Percentiles rank a stretch among this genome's conserved stretches.
phyloP scores from a whole-genome alignment of 2,113 vertebrate species.

The Apeltes quadracus region DNA sequence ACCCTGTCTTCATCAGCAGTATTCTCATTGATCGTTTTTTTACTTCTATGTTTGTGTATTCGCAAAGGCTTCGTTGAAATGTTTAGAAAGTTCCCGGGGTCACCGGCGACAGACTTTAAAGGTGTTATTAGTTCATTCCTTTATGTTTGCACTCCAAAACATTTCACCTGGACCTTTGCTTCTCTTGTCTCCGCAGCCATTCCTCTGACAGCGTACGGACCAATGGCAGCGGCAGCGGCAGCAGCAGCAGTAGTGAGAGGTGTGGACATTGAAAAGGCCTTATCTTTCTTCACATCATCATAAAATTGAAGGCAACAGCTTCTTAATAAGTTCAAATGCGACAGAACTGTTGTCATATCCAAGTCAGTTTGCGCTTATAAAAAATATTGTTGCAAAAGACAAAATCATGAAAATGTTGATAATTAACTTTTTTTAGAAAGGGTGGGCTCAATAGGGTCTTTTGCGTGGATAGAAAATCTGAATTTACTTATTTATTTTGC shows the following conservation, averaged over 20 bases:
- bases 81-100: slow-evolving; percentile 10
- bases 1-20: neutral
- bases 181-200: slow-evolving; percentile 83
- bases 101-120: slow-evolving; percentile 11
- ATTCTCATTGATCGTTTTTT: neutral
- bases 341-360: neutral
- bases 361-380: neutral
- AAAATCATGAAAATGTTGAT: neutral
- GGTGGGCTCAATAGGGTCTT: neutral
- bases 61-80: neutral
- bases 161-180: slow-evolving; percentile 22
- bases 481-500: slow-evolving; percentile 1
- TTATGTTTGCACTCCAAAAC: neutral
- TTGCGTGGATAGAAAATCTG: neutral
- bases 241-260: slow-evolving; percentile 94
- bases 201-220: slow-evolving; percentile 96
- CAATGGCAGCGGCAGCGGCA: slow-evolving; percentile 93
- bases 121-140: neutral
- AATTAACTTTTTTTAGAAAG: neutral
- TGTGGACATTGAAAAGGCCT: slow-evolving; percentile 25
- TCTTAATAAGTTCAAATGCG: neutral
- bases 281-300: neutral
- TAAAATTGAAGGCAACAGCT: neutral
- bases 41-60: neutral
- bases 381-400: neutral